Evolutionary conservation across 2,113 vertebrate species (phyloP).

Genomic region (Mesitornis unicolor): DNA sequence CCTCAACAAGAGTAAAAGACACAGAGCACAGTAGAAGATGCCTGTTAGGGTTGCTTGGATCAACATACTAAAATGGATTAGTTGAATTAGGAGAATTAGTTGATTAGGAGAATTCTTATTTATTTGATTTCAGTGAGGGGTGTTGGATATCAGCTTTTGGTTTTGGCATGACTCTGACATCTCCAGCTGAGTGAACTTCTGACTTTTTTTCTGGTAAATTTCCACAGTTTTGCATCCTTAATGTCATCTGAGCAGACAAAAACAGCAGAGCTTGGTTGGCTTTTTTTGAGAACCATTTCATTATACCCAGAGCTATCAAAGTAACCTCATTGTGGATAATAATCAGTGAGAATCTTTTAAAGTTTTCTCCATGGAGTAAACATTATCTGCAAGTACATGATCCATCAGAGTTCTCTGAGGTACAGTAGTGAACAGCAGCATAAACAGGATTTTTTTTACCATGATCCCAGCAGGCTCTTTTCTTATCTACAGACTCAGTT

Average conservation of each 20-base stretch:
- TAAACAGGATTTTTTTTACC: background rate
- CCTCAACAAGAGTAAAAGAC: background rate
- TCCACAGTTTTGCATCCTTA: background rate
- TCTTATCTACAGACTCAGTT: background rate
- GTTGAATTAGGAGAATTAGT: too few species aligned
- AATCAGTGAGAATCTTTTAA: background rate
- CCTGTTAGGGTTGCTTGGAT: background rate
- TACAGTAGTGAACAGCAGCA: background rate
- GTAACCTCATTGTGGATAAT: background rate
- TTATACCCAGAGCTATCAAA: background rate
- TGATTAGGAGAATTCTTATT: background rate
- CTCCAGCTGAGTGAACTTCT: background rate
- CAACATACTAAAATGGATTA: background rate
- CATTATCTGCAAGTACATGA: background rate
- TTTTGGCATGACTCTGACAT: background rate
- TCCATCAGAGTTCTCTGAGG: background rate
- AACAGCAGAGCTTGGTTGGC: fast-evolving
- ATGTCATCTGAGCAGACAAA: background rate
- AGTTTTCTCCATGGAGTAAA: background rate
- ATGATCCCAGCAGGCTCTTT: background rate
- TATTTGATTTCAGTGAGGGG: background rate
- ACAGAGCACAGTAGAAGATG: background rate
- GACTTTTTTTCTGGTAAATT: background rate
- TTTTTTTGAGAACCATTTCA: background rate
- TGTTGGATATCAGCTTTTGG: background rate